These are phyloP conservation scores for Amphimallon solstitiale DNA, from an alignment of 2,888 invertebrate genomes.

Conservation along the genomic window DNA sequence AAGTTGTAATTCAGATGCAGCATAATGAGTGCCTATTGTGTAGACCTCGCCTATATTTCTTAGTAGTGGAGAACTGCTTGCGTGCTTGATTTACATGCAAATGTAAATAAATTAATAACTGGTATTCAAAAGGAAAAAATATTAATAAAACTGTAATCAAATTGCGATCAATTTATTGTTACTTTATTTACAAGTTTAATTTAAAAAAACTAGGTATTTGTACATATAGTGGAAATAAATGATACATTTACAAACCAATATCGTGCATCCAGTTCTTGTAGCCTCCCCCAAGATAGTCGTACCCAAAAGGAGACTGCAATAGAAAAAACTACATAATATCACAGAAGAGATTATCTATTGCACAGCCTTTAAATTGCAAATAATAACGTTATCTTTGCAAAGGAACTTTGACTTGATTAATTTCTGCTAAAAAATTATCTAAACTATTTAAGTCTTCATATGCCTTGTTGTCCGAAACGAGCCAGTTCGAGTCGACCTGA, in stretches of 20 bases:
- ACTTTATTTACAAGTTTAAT: constrained; percentile 21
- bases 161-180: constrained; percentile 19
- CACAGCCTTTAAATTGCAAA: constrained; percentile 40
- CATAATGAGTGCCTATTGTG: constrained; percentile 4
- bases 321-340: constrained; percentile 62
- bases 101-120: constrained; percentile 43
- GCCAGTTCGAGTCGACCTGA: constrained; percentile 30
- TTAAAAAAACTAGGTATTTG: neutral
- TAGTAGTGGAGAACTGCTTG: constrained; percentile 22
- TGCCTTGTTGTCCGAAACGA: constrained; percentile 49
- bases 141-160: constrained; percentile 29
- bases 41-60: constrained; percentile 10
- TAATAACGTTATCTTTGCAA: constrained; percentile 60
- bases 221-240: constrained; percentile 35
- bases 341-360: constrained; percentile 51
- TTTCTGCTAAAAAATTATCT: constrained; percentile 73
- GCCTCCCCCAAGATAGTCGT: constrained; percentile 43
- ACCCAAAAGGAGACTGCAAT: constrained; percentile 59
- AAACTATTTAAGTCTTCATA: constrained; percentile 71
- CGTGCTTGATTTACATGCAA: constrained; percentile 40
- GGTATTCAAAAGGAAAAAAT: constrained; percentile 15
- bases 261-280: constrained; percentile 43
- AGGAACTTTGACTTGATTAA: constrained; percentile 68
- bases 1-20: neutral
- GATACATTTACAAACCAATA: constrained; percentile 60